These are phyloP conservation scores for Siderastrea siderea DNA, from an alignment of 92 coral and sea anemone species.

Conservation along the genomic window DNA sequence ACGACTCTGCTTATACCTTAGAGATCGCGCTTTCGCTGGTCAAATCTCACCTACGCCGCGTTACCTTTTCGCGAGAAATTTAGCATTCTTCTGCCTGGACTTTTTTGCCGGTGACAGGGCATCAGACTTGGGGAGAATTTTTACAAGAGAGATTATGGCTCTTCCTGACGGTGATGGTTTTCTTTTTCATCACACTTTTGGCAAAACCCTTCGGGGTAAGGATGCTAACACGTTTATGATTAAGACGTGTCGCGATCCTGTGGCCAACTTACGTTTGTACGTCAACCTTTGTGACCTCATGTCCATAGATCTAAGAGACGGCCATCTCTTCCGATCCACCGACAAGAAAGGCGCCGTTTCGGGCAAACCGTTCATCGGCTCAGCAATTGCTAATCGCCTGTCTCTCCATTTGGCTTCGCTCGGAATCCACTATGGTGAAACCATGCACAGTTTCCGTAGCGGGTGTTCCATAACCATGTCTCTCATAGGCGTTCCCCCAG, in stretches of 20 bases:
- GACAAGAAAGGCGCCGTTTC: not conserved
- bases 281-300: slow-evolving; percentile 60
- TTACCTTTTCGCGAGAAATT: slow-evolving; percentile 47
- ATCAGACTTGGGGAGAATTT: slow-evolving; percentile 56
- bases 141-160: slow-evolving; percentile 42
- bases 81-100: slow-evolving; percentile 63
- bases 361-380: slow-evolving; percentile 28
- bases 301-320: slow-evolving; percentile 54
- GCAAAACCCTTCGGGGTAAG: slow-evolving; percentile 73
- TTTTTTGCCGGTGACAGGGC: slow-evolving; percentile 63
- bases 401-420: not conserved
- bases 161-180: slow-evolving; percentile 32
- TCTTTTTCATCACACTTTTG: slow-evolving; percentile 61
- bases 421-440: slow-evolving; percentile 38
- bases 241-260: slow-evolving; percentile 42
- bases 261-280: slow-evolving; percentile 53
- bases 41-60: slow-evolving; percentile 19
- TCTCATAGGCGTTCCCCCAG: slow-evolving; percentile 43
- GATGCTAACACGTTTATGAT: slow-evolving; percentile 48
- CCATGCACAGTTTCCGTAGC: slow-evolving; percentile 60
- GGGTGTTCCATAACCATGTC: slow-evolving; percentile 71
- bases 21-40: slow-evolving; percentile 12
- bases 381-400: not conserved
- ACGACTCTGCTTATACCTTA: slow-evolving; percentile 44
- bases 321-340: slow-evolving; percentile 59